Base-by-base conservation (phyloP, 2,113 vertebrate species). In the Oxyruncus cristatus region DNA sequence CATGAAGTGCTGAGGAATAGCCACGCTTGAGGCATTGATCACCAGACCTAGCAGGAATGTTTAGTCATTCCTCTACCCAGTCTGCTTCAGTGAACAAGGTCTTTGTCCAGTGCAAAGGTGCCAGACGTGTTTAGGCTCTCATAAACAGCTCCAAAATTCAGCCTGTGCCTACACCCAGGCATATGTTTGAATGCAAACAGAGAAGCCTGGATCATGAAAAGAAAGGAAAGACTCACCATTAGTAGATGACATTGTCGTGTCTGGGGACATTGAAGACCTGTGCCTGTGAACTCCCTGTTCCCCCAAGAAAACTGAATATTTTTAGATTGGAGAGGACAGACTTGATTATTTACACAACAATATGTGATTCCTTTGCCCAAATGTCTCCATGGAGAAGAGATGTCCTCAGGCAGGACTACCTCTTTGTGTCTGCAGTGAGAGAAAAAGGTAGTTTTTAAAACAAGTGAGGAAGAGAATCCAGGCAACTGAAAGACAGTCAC, bases 21-120 rank as follows among this genome's bases (percentile, higher is more conserved):
- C 24, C 20, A 12, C 33, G 28, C 49, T 27, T 58, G 63, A 11
- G 46, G 41, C 49, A 70, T 9, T 21, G 62, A n/a, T 82, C 78
- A 83, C 49, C 85, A 94, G 74, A 89, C 53, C 78, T 52, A 56
- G n/a, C 17, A 82, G 62, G 88, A 91, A 84, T 21, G 42, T 81
- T 73, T 70, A n/a, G n/a, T 83, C 82, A 33, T 88, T 93, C 58
- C 53, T 88, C 67, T 62, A 58, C 35, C 14, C 63, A 58, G 79
- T 70, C 85, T 93, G 59, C 68, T 80, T 53, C 79, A 67, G 50
- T 74, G 83, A 93, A 93, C 63, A 86, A 76, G 75, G 42, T 67
- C 91, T 95, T 94, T 95, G 85, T 93, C 55, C 75, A 32, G 28
- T 46, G 67, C 50, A 74, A 80, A 92, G 33, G 67, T 84, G 42